Evolutionary conservation across 2,797 vertebrate genomes (phyloP), one percentile per base, ranked within the genome.

Genomic region (Xenentodon cancila): DNA sequence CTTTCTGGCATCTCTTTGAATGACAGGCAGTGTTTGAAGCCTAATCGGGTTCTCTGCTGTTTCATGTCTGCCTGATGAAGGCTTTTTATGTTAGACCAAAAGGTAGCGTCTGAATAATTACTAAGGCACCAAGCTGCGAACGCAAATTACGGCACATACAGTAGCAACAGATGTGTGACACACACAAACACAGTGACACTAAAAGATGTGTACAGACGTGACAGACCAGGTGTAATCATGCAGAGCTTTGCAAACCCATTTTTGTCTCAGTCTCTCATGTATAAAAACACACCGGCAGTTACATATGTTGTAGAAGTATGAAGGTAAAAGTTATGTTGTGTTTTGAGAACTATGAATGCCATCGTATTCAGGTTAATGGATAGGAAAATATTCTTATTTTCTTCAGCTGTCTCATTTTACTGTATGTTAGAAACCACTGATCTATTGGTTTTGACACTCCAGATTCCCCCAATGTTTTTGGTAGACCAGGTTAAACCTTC

Each of bases 81-180:
- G 79, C 90, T 90, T 92, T 93, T 90, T 92, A 93, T 91, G 91
- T 89, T 22, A 84, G 85, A 92, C 92, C 86, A 88, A 92, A 92
- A 93, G 86, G 87, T 91, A 92, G 83, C 74, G 47, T 84, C 82
- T 85, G 85, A 90, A 91, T 93, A 92, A 94, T 94, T 93, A 92
- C 89, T 53, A 77, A 83, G 90, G 90, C 84, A 62, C 89, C 93
- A 93, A 93, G 92, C 93, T 93, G 91, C 65, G 92, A 88, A 88
- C 84, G 87, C 87, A 93, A 92, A 94, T 93, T 88, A 92, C 80
- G 81, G 84, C 88, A 87, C 76, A 77, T 68, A 66, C 40, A 66
- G 54, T 57, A 68, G 85, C 90, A 91, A 92, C 90, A 93, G 91
- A 92, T 92, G 90, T 88, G 86, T 74, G 50, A 63, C 63, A 80